Conservation (phyloP, 2,113 vertebrate genomes). For the Merops nubicus region DNA sequence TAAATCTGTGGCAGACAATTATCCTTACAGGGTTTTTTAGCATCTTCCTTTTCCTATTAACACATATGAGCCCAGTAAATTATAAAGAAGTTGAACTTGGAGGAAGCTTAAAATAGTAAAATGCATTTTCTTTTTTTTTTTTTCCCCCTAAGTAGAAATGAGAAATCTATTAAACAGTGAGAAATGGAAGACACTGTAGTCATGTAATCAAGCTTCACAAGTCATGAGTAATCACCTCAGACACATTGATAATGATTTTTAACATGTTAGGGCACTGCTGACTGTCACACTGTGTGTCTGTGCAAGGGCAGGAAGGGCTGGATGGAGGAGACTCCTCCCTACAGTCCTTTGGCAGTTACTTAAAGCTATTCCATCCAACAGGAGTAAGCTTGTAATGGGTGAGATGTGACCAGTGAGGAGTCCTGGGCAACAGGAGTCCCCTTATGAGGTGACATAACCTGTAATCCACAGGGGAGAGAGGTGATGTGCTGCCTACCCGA, state of each 20-base stretch:
- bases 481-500: neutral
- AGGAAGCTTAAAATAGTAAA: neutral
- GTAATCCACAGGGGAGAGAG: fast-evolving
- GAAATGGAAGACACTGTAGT: neutral
- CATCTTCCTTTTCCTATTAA: constrained; percentile 40
- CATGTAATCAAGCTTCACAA: neutral
- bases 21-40: constrained; percentile 27
- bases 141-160: neutral
- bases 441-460: neutral
- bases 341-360: no score
- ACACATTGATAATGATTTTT: neutral
- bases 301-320: neutral
- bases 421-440: neutral
- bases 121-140: neutral
- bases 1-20: neutral
- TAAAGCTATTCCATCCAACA: neutral
- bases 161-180: neutral
- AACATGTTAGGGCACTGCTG: neutral
- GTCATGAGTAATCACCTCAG: neutral
- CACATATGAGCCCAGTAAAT: neutral
- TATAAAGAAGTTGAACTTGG: neutral
- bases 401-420: fast-evolving
- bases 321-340: fast-evolving
- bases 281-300: fast-evolving
- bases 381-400: fast-evolving